Conservation (phyloP, 2,113 vertebrate genomes). For the Oreotrochilus melanogaster region DNA sequence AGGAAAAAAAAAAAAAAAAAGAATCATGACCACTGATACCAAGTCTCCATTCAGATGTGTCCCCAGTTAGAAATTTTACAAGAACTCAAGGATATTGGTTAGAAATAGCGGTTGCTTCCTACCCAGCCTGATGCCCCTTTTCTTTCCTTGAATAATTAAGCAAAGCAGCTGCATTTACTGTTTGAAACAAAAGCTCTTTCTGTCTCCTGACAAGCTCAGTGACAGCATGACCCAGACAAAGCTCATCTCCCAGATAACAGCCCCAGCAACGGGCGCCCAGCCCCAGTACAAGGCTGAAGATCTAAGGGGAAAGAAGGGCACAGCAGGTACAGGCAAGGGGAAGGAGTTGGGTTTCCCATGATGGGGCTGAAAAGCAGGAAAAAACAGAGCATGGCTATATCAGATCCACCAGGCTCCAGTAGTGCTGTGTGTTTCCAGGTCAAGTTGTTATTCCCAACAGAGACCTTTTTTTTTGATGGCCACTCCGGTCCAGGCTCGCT, state of each 20-base stretch:
- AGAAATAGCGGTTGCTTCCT: neutral
- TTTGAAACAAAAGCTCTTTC: conserved; percentile 1
- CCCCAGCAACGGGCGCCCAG: neutral
- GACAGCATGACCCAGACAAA: neutral
- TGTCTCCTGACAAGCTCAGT: neutral
- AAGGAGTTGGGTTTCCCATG: neutral
- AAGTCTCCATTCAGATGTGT: neutral
- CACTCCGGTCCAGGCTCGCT: neutral
- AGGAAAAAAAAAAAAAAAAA: neutral
- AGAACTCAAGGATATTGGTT: neutral
- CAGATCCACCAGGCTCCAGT: neutral
- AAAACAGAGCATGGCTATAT: neutral
- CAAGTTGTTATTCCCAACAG: neutral
- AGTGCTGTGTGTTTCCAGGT: neutral
- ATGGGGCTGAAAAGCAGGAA: neutral
- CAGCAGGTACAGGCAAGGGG: neutral
- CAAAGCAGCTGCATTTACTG: conserved; percentile 8
- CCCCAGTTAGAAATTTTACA: neutral
- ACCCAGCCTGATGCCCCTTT: neutral
- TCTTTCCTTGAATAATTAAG: neutral
- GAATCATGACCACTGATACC: neutral
- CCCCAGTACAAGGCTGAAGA: neutral
- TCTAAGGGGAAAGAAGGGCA: neutral
- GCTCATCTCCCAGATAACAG: neutral
- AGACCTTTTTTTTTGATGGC: neutral